Percentiles rank a stretch among this genome's conserved stretches.
Evolutionary conservation across 2,888 invertebrate species (phyloP).

Genomic region (Tubulanus polymorphus): DNA sequence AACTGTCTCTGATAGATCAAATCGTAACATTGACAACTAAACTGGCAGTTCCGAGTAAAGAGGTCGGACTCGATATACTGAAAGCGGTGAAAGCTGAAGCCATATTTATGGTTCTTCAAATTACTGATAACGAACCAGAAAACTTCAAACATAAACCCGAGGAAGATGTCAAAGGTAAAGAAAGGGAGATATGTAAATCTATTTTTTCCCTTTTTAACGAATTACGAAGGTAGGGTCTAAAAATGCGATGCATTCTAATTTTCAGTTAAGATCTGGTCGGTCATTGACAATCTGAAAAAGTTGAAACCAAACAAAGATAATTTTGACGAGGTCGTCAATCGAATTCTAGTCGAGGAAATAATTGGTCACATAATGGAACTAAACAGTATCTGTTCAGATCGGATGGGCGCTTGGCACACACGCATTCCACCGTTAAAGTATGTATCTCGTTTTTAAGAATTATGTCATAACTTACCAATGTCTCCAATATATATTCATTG

Average conservation of each 20-base stretch:
- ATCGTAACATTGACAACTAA: constrained; percentile 33
- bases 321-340: constrained; percentile 26
- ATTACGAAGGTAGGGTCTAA: too few relatives aligned
- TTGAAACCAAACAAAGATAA: not conserved
- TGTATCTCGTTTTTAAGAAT: constrained; percentile 15
- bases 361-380: constrained; percentile 29
- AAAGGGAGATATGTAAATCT: not conserved
- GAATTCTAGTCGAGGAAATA: constrained; percentile 28
- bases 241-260: not conserved
- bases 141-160: constrained; percentile 23
- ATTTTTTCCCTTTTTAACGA: not conserved
- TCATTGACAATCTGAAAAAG: constrained; percentile 27
- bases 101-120: constrained; percentile 35
- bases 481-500: too few relatives aligned
- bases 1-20: constrained; percentile 37
- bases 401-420: constrained; percentile 32
- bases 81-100: constrained; percentile 32
- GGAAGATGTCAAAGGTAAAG: constrained; percentile 33
- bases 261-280: constrained; percentile 35
- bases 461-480: too few relatives aligned
- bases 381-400: constrained; percentile 39
- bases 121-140: constrained; percentile 24
- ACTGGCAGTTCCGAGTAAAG: constrained; percentile 17
- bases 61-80: constrained; percentile 23
- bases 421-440: constrained; percentile 39